Base-by-base conservation (phyloP, 2,113 vertebrate genomes). In the Corynorhinus townsendii region DNA sequence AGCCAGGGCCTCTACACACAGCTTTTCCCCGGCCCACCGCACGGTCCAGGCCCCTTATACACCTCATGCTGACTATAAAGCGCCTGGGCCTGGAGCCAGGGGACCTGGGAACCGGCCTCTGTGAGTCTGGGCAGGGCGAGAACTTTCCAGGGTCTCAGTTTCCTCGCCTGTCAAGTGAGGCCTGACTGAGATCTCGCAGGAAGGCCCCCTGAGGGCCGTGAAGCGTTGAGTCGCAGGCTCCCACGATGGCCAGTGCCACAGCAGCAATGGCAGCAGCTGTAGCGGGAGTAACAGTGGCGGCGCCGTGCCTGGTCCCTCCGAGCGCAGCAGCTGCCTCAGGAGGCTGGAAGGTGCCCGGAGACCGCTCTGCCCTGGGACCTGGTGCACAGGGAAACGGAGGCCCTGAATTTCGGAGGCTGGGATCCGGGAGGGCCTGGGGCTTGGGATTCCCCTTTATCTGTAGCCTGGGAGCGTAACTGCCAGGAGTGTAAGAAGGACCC, bases 211-310 rank as follows among this genome's bases (percentile, higher is more conserved):
- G 4, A 5, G 47, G 28, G 38, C 5, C 8, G 30, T 17, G 33
- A 30, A 35, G 17, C 59, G 26, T 22, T 43, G 7, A 10, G 20
- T 12, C 20, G 0, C 3, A 73, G n/a, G 43, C 43, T 33, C 28
- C 0, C 17, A 16, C 6, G n/a, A 7, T 20, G 33, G 20, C 0
- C 24, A 1, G 35, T 8, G 2, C 11, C 7, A 11, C 54, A 12
- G 5, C 49, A 17, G 30, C 4, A 15, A 40, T 20, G 11, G n/a
- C 2, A 0, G 11, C 4, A 14, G 45, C 11, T 1, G 5, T 4
- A 3, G 38, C 11, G 1, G 40, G 11, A 3, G 5, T 1, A 16
- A 4, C 0, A 15, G 68, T 38, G 40, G 28, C 0, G 24, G 12
- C 3, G 2, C 11, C 6, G 28, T 4, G 5, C 40, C 62, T 12